Evolutionary conservation across 2,888 invertebrate species (phyloP).

Genomic region (Toxonevra muliebris): DNA sequence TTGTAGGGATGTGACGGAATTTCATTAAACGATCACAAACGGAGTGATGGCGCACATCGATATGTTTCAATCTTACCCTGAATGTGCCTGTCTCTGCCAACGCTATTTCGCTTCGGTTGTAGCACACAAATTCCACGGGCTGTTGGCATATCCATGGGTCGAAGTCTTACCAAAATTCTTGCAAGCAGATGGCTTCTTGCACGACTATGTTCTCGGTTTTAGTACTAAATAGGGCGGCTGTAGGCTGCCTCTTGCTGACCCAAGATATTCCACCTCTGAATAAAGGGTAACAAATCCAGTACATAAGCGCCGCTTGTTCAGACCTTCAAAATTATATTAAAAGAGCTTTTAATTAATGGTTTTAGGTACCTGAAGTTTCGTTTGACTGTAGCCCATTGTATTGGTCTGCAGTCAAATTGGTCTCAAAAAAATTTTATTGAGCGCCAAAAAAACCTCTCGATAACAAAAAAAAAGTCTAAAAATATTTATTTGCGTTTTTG

Average conservation of each 20-base stretch:
- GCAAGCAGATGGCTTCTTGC: slow-evolving; percentile 36
- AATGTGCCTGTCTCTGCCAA: slow-evolving; percentile 26
- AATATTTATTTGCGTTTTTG: too few species aligned
- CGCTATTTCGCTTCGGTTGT: slow-evolving; percentile 35
- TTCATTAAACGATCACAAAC: slow-evolving; percentile 22
- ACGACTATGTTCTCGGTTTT: slow-evolving; percentile 38
- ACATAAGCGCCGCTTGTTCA: slow-evolving; percentile 31
- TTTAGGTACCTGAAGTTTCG: slow-evolving; percentile 35
- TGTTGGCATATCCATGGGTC: slow-evolving; percentile 3
- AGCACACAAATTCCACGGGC: slow-evolving; percentile 27
- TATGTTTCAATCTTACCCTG: slow-evolving; percentile 31
- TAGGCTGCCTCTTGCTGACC: slow-evolving; percentile 29
- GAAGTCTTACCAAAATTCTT: slow-evolving; percentile 30
- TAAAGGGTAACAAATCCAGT: slow-evolving; percentile 30
- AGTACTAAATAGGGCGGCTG: slow-evolving; percentile 33
- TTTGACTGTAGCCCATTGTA: slow-evolving; percentile 42
- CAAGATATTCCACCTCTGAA: slow-evolving; percentile 32
- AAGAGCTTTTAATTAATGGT: slow-evolving; percentile 20
- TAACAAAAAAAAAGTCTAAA: too few species aligned
- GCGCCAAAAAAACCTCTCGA: too few species aligned
- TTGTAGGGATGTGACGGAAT: slow-evolving; percentile 20
- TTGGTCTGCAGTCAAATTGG: too few species aligned
- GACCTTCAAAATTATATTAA: slow-evolving; percentile 15
- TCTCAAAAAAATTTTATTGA: too few species aligned
- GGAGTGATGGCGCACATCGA: slow-evolving; percentile 35